Base-by-base conservation (phyloP, 2,113 vertebrate genomes). In the Mesitornis unicolor region DNA sequence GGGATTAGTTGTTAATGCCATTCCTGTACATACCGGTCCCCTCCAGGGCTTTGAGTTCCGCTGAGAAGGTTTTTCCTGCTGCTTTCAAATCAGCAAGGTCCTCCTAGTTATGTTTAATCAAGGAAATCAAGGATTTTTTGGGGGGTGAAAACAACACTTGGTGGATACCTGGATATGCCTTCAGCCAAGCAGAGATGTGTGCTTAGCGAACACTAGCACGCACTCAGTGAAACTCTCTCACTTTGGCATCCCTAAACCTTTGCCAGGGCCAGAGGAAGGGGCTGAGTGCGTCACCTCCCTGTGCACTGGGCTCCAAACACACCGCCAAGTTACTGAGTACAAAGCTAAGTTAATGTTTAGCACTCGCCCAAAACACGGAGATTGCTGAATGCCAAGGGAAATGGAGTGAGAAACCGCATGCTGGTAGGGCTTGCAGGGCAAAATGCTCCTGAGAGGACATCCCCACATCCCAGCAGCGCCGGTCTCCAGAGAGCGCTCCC, bases 1-100 rank as follows among this genome's bases (percentile, higher is more conserved):
- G 59, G 87, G 90, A 95, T 96, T 97, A 95, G 95, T 91, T 87
- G 95, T 87, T 96, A 96, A 96, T 96, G 95, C 87, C 95, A 96
- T 95, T 97, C 95, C 95, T 96, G 95, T 85, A 96, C 95, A 95
- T 90, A 87, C 89, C 4, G 6, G 94, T 96, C 94, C 45, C 78
- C 87, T 96, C 82, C 75, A 5, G 91, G 78, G 81, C 87, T 94
- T 91, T 94, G 74, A 91, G 95, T 91, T 87, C 64, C 84, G 84
- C 68, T 89, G 74, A 96, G 85, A 85, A 93, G 63, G 74, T 83
- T 95, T 67, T 94, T 89, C 7, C 5, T 36, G 81, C 84, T 91
- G 81, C 51, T 87, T 76, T 85, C 74, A 47, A 84, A 76, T 63
- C 78, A 85, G 57, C 54, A 21, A 87, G 20, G 48, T 61, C 35